phyloP scores from a whole-genome alignment of 1,140 invertebrate genomes.

The Leptinotarsa defecta region DNA sequence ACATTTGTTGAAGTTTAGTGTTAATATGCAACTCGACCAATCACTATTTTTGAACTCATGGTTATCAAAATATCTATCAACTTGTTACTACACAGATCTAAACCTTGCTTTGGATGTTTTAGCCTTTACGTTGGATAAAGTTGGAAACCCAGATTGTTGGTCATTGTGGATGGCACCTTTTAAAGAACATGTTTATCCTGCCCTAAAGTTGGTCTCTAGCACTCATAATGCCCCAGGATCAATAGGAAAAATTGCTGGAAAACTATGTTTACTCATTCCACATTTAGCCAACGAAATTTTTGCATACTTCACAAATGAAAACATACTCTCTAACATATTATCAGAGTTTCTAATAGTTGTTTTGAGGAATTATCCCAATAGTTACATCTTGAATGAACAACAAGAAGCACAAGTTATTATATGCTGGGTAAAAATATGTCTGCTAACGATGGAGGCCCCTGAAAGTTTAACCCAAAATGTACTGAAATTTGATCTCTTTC shows the following conservation, averaged over 20 bases:
- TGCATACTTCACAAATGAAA: conserved; percentile 40
- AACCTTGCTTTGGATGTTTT: conserved; percentile 41
- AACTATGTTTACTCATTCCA: conserved; percentile 36
- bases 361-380: conserved; percentile 40
- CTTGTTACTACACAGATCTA: conserved; percentile 47
- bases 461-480: conserved; percentile 38
- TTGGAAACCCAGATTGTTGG: conserved; percentile 43
- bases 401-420: conserved; percentile 43
- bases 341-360: conserved; percentile 37
- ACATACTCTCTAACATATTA: conserved; percentile 35
- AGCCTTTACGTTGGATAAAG: conserved; percentile 37
- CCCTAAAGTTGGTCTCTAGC: conserved; percentile 42
- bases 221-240: conserved; percentile 29
- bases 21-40: conserved; percentile 47
- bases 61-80: conserved; percentile 45
- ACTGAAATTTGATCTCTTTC: conserved; percentile 42
- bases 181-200: conserved; percentile 42
- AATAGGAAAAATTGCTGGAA: conserved; percentile 44
- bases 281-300: conserved; percentile 38
- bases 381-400: conserved; percentile 35
- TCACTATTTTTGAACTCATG: conserved; percentile 46
- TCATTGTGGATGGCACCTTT: conserved; percentile 42
- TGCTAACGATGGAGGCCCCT: conserved; percentile 36
- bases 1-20: conserved; percentile 37
- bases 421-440: conserved; percentile 46